Evolutionary conservation across 2,113 vertebrate genomes (phyloP), one percentile per base, ranked within the genome.

Genomic region (Nothocercus julius): DNA sequence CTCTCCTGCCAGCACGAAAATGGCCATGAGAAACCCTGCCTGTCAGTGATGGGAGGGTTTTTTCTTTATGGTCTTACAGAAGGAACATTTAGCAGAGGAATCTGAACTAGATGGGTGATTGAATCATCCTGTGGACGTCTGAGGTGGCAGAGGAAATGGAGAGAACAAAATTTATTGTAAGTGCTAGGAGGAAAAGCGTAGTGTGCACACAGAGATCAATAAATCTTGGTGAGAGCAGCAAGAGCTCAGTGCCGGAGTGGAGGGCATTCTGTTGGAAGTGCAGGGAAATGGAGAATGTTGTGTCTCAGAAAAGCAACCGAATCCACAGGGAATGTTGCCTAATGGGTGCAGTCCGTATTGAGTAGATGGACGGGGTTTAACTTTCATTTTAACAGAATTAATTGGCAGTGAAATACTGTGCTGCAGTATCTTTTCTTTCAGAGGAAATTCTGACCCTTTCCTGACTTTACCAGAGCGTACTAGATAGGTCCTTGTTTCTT

Each of bases 161-260:
- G 78, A 78, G 70, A 69, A 18, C 53, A 36, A 19, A 74, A 66
- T 85, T 78, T 73, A 82, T 69, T 74, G 13, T 19, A 49, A 82
- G 38, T 54, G 64, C 49, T 19, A 38, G 1, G 6, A 64, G 80
- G 36, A 47, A 47, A 87, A 78, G 76, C 49, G 2, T 15, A 8
- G 47, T 0, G 3, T 17, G 76, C n/a, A 2, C 5, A 0, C 3
- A 4, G 70, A 47, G 69, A 69, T 80, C 62, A 3, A 25, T 82
- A 36, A 49, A 32, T 89, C 62, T 49, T 9, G 27, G 61, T 0
- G 20, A 73, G 70, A 82, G 84, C 64, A 53, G 80, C 28, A 1
- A 17, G 59, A 85, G 81, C 61, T 75, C n/a, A 6, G n/a, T 36
- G 11, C 11, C 25, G 3, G 54, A 47, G 27, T 40, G 7, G 45